Base-by-base conservation (phyloP, 2,113 vertebrate species). In the Gymnocephalus cernua region DNA sequence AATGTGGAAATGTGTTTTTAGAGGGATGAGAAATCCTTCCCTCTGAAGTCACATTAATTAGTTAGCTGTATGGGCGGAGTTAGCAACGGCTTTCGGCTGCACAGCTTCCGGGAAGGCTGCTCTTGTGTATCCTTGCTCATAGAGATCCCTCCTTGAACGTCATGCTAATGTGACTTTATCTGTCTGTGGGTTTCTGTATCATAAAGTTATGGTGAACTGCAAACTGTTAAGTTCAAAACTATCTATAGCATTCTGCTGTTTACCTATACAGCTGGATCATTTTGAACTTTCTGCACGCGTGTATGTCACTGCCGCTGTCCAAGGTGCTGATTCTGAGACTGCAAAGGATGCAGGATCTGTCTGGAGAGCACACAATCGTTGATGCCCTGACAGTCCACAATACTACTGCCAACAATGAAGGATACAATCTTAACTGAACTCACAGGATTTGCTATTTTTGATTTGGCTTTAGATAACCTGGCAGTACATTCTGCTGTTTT, bases 321-420 rank as follows among this genome's bases (percentile, higher is more conserved):
- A 27, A 15, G 44, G 32, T 47, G 44, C 29, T 73, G 78, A 80
- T 67, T 63, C 54, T 2, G 10, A 13, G 6, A 61, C 61, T 59
- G 48, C 58, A 16, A 29, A 59, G 50, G 59, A 50, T 23, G 66
- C 27, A 65, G 65, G 44, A 56, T 53, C 53, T 25, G 47, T 74
- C 44, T 18, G 13, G 14, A 32, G 7, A 0, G 3, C 41, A 59
- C 51, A 44, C 8, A 3, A 16, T 23, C 21, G 8, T 44, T 82
- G n/a, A 58, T 21, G 9, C 9, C 1, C 80, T 66, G 51, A 77
- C 35, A n/a, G n/a, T n/a, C n/a, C n/a, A n/a, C n/a, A n/a, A n/a
- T n/a, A n/a, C n/a, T n/a, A n/a, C n/a, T n/a, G n/a, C n/a, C n/a
- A n/a, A n/a, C n/a, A 51, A 51, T 53, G 19, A 41, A 23, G 38